Evolutionary conservation across 2,113 vertebrate genomes (phyloP), one percentile per base, ranked within the genome.

Genomic region (Crypturellus undulatus): DNA sequence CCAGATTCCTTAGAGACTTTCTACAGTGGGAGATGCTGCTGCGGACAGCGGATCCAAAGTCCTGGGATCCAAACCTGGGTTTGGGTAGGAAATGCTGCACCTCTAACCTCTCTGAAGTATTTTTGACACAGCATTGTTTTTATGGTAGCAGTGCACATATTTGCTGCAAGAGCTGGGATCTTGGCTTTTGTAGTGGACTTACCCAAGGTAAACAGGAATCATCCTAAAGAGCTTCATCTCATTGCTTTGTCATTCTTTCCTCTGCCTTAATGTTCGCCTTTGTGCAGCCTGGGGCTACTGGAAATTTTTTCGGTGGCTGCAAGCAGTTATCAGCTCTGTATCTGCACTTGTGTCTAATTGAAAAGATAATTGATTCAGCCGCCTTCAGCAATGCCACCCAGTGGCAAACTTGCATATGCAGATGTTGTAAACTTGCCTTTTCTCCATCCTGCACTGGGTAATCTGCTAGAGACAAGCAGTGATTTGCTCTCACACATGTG

Each of bases 331-430:
- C 63, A 69, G 67, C 62, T 43, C 2, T 8, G 22, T 78, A 52
- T 71, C 85, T 88, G 68, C 56, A 49, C n/a, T 95, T 51, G 58
- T 60, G 40, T 36, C 49, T 49, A 18, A 51, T 22, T 10, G 62
- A 36, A 78, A 79, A 63, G 73, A 34, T 72, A 62, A 79, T n/a
- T 73, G 83, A 70, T 45, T 60, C 71, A 42, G 36, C 78, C 84
- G 81, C 71, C 71, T 94, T 87, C 87, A 87, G 89, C 80, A 71
- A 88, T 96, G 88, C 83, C 90, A 96, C 85, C 92, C 93, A 84
- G 92, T 90, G 94, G 80, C 80, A 94, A 59, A 24, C 40, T 69
- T 16, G 63, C 82, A 16, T 2, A 45, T n/a, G 69, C 72, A 92
- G 72, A 34, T 60, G 25, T 7, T n/a, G 30, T 45, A 30, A 1